phyloP scores from a whole-genome alignment of 2,888 invertebrate genomes.

The Agrochola litura region DNA sequence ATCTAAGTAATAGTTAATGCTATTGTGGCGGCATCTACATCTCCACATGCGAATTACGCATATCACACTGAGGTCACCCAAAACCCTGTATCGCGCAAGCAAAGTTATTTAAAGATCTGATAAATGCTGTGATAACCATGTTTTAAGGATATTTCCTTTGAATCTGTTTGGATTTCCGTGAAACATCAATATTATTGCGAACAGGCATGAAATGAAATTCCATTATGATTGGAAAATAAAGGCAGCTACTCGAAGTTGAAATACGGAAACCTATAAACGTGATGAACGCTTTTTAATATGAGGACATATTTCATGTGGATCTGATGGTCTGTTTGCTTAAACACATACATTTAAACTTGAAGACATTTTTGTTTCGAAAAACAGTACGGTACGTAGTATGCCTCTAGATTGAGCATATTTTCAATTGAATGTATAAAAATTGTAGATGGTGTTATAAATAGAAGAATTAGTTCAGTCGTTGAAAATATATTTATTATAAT shows the following conservation, averaged over 20 bases:
- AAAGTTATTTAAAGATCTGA: no score
- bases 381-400: not conserved
- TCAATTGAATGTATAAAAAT: not conserved
- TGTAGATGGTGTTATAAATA: not conserved
- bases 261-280: slow-evolving; percentile 63
- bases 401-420: not conserved
- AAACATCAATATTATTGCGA: not conserved
- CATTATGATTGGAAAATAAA: slow-evolving; percentile 32
- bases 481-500: not conserved
- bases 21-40: no score
- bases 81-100: no score
- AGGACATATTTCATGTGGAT: slow-evolving; percentile 42
- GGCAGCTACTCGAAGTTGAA: slow-evolving; percentile 20
- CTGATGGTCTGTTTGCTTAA: slow-evolving; percentile 39
- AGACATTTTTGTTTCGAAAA: not conserved
- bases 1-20: not conserved
- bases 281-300: slow-evolving; percentile 72
- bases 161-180: not conserved
- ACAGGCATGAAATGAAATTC: slow-evolving; percentile 37
- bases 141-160: not conserved
- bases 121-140: not conserved
- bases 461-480: not conserved
- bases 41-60: no score
- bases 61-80: no score
- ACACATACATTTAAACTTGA: slow-evolving; percentile 2